Conservation (phyloP, 2,113 vertebrate species). For the Thunnus thynnus region DNA sequence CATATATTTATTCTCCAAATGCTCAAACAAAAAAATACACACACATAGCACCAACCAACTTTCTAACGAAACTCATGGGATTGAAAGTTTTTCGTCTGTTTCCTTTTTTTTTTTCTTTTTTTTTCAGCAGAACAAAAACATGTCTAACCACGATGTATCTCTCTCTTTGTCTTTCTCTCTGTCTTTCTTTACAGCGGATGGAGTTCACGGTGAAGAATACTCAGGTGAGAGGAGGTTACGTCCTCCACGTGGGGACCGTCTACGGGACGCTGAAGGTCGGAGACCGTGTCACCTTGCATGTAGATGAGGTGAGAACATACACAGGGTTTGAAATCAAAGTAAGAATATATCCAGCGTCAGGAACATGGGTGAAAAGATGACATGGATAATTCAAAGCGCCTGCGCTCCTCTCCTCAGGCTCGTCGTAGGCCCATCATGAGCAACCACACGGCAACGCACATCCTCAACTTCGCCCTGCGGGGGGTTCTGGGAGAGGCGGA, state of each 20-base stretch:
- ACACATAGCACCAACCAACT: neutral
- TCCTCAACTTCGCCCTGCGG: slow-evolving; percentile 95
- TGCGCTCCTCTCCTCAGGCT: slow-evolving; percentile 76
- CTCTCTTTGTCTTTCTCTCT: neutral
- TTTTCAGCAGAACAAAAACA: neutral
- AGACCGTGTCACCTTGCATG: slow-evolving; percentile 88
- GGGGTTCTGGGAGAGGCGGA: slow-evolving; percentile 95
- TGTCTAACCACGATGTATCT: neutral
- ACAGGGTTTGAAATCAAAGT: neutral
- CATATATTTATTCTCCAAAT: neutral
- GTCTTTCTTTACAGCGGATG: slow-evolving; percentile 86
- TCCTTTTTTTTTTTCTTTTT: neutral
- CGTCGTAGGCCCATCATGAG: slow-evolving; percentile 94
- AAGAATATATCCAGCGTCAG: too few species aligned
- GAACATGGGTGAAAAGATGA: too few species aligned
- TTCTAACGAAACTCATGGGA: neutral
- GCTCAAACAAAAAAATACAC: neutral
- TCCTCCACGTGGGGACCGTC: slow-evolving; percentile 93
- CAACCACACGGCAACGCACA: slow-evolving; percentile 97
- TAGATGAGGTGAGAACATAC: slow-evolving; percentile 91
- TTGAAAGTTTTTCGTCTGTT: neutral
- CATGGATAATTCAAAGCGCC: too few species aligned
- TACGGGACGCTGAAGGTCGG: slow-evolving; percentile 93
- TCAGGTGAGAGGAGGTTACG: slow-evolving; percentile 94
- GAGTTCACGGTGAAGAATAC: slow-evolving; percentile 97